Conservation (phyloP, 2,113 vertebrate genomes). For the Phaethornis superciliosus region DNA sequence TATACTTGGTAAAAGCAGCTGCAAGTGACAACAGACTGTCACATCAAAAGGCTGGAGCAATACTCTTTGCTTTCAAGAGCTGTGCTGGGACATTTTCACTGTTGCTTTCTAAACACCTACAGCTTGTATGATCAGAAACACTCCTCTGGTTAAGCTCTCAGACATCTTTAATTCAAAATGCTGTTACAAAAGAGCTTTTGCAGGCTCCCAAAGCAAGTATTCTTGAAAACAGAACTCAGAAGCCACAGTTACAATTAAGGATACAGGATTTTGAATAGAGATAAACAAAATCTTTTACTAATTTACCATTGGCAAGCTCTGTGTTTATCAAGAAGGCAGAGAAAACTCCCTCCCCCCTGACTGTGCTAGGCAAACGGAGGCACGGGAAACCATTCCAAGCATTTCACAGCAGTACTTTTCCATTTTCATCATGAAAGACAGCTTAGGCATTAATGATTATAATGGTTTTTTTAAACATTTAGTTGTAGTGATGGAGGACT, state of each 20-base stretch:
- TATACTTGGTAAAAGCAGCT: not conserved
- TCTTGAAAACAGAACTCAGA: not conserved
- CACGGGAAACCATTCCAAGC: not conserved
- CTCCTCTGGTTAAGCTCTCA: not conserved
- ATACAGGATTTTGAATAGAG: constrained; percentile 5
- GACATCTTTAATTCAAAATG: constrained; percentile 12
- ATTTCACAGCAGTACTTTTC: not conserved
- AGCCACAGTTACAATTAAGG: not conserved
- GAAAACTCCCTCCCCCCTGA: not conserved
- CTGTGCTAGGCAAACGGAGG: not conserved
- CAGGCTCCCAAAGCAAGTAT: constrained; percentile 20
- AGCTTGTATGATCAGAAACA: not conserved
- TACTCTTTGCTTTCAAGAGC: not conserved
- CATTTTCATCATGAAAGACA: not conserved
- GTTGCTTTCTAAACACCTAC: constrained; percentile 16
- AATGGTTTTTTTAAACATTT: not conserved
- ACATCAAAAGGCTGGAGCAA: not conserved
- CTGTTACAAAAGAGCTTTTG: constrained; percentile 39
- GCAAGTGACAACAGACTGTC: not conserved
- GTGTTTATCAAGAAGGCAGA: constrained; percentile 18
- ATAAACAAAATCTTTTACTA: constrained; percentile 43
- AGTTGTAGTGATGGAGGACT: not conserved
- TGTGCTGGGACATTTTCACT: not conserved
- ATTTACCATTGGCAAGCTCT: constrained; percentile 39
- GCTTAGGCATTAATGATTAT: not conserved